These are phyloP conservation scores for Belgica antarctica DNA, from an alignment of 2,888 invertebrate species.

Conservation along the genomic window DNA sequence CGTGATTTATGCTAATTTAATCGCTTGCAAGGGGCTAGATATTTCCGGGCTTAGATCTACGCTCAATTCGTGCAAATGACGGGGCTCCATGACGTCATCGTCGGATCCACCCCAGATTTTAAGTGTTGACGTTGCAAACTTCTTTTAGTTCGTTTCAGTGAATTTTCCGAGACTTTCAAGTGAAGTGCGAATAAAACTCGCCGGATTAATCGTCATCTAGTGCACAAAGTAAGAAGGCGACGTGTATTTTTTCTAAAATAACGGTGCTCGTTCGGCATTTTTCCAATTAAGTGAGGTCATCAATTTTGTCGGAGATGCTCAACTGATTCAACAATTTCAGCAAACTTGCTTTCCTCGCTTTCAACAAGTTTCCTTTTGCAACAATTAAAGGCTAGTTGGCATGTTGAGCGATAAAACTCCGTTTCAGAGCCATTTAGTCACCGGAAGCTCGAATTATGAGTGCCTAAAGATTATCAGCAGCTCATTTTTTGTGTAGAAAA, in stretches of 20 bases:
- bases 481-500: neutral
- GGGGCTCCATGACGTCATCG: neutral
- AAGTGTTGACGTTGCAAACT: slow-evolving; percentile 34
- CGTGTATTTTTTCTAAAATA: neutral
- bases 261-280: neutral
- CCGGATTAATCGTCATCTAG: neutral
- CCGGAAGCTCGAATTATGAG: neutral
- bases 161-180: neutral
- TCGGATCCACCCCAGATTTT: slow-evolving; percentile 1
- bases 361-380: slow-evolving; percentile 23
- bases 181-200: neutral
- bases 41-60: no score
- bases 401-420: neutral
- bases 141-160: neutral
- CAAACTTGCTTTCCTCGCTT: neutral
- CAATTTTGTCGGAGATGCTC: neutral
- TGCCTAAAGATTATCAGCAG: neutral
- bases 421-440: neutral
- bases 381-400: neutral
- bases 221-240: neutral
- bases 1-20: no score
- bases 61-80: no score
- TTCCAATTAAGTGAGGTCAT: slow-evolving; percentile 26
- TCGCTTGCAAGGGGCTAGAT: no score
- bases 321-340: neutral